phyloP scores from a whole-genome alignment of 2,888 invertebrate species.

The Andrena praecox region DNA sequence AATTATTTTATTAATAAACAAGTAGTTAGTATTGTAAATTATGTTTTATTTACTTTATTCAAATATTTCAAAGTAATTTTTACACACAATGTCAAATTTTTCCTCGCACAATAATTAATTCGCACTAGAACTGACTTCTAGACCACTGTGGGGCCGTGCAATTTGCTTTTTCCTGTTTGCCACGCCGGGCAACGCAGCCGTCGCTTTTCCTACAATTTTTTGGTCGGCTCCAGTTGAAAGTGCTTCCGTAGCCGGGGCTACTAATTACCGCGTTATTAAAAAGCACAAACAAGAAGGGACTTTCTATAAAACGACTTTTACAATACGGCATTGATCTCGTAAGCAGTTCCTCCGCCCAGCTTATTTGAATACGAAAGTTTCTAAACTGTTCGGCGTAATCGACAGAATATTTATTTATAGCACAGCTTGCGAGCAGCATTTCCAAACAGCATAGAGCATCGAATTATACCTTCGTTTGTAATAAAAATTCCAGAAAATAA shows the following conservation, averaged over 20 bases:
- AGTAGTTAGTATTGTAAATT: no score
- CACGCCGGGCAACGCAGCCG: background rate
- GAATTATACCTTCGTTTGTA: no score
- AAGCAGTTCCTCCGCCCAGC: constrained; percentile 15
- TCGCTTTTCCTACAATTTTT: constrained; percentile 36
- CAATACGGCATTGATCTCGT: constrained; percentile 17
- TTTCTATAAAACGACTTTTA: constrained; percentile 47
- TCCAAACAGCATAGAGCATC: no score
- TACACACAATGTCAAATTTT: no score
- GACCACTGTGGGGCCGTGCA: no score
- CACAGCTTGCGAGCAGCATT: no score
- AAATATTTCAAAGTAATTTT: no score
- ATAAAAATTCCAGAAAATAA: no score
- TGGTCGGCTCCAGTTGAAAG: constrained; percentile 32
- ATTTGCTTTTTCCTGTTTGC: constrained; percentile 16
- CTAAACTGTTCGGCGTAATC: background rate
- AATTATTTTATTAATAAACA: no score
- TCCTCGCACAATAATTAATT: no score
- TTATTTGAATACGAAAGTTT: constrained; percentile 31
- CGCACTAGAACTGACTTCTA: no score
- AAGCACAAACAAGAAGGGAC: constrained; percentile 40
- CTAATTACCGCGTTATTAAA: constrained; percentile 43
- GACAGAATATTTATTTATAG: background rate
- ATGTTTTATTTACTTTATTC: no score
- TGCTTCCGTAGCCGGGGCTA: constrained; percentile 25